Conservation (phyloP, 2,797 vertebrate genomes). For the Platyrinchus mystaceus region DNA sequence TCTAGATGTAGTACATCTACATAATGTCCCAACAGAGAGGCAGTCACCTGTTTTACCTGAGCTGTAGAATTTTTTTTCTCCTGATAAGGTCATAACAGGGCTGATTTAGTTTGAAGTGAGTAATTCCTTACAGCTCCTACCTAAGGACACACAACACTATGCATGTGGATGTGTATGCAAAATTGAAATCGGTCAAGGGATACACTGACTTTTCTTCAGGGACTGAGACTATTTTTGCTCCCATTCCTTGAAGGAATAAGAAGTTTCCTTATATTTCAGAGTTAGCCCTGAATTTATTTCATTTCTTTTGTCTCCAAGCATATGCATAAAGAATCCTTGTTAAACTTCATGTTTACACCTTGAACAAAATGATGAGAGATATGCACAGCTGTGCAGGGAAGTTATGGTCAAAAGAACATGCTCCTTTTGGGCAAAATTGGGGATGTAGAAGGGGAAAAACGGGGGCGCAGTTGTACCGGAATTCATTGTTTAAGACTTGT, state of each 20-base stretch:
- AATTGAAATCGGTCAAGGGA: neutral
- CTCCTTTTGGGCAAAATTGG: neutral
- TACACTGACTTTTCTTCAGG: neutral
- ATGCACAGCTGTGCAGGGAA: neutral
- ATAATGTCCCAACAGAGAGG: neutral
- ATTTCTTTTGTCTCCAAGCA: neutral
- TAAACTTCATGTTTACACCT: neutral
- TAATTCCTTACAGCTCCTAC: neutral
- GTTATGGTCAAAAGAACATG: neutral
- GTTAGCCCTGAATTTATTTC: neutral
- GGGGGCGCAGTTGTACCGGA: neutral
- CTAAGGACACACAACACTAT: neutral
- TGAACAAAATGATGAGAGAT: neutral
- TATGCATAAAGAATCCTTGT: neutral
- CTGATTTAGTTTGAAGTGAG: neutral
- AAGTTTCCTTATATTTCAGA: neutral
- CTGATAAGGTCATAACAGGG: neutral
- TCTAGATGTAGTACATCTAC: neutral
- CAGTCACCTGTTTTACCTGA: neutral
- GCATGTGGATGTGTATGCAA: fast-evolving
- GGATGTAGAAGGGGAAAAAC: neutral
- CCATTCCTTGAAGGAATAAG: neutral
- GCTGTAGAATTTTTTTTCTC: neutral
- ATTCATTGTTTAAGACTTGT: neutral
- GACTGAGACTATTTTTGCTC: neutral